Base-by-base conservation (phyloP, 2,888 invertebrate genomes). In the Esperia sulphurella region DNA sequence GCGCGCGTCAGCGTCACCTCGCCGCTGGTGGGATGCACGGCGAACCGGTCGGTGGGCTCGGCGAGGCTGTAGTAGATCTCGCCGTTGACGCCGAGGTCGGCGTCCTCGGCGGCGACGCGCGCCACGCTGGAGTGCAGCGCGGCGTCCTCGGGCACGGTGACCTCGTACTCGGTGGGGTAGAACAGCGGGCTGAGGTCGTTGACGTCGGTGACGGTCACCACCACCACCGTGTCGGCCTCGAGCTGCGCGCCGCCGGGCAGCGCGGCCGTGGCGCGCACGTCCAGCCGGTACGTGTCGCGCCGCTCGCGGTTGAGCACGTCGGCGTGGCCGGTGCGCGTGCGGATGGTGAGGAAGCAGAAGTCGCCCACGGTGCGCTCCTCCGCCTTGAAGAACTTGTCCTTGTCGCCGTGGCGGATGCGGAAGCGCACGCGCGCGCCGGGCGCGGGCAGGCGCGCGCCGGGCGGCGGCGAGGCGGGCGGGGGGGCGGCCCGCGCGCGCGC, bases 61-160 rank as follows among this genome's bases (percentile, higher is more conserved):
- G 92, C 90, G 67, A 99, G 94, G 77, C 97, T 97, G 86, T 98
- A 99, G 86, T 98, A 98, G 63, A 99, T 96, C 88, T 98, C 97
- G 0, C 98, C 98, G 80, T 99, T 99, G 64, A 97, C 91, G 2
- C 98, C 99, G 33, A 96, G 90, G 80, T 99, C 99, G 3, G 99
- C 98, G 84, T 99, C 99, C 70, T 97, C 97, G 0, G 98, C 99
- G 33, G 93, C 90, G 45, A 96, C 95, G 68, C 91, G 92, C 35
- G 94, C 83, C 50, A 98, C 92, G 75, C 94, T 96, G 48, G 93
- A 92, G 81, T 98, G 96, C 50, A 97, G 86, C 9, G 96, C 94
- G 51, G 95, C 94, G 78, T 98, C 97, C 81, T 98, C 98, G 14
- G 94, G 93, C 39, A 98, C 94, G n/a, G 92, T 92, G 42, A 94